Evolutionary conservation across 1,140 invertebrate genomes (phyloP).

Genomic region (Yoshiicerus persimilis): DNA sequence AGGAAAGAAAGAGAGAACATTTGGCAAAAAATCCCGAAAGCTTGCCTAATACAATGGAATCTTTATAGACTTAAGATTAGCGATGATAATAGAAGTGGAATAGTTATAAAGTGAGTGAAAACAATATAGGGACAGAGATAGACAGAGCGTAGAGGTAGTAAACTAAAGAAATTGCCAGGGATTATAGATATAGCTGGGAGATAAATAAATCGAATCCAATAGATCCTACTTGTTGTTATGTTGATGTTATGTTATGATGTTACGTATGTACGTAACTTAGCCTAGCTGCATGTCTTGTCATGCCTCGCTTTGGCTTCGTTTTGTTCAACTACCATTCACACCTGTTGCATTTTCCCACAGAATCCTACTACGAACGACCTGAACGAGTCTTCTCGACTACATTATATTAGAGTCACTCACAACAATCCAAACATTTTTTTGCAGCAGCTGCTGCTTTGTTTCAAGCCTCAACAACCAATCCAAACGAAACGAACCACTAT

Average conservation of each 20-base stretch:
- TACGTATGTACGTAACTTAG: not conserved
- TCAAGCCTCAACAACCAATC: not conserved
- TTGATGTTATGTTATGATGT: not conserved
- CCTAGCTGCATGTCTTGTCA: not conserved
- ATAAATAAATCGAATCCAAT: slow-evolving; percentile 13
- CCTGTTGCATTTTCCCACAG: slow-evolving; percentile 46
- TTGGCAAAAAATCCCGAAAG: not conserved
- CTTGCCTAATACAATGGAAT: slow-evolving; percentile 17
- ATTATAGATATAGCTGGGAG: slow-evolving; percentile 5
- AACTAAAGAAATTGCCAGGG: not conserved
- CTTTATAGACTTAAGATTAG: not conserved
- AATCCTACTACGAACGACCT: not conserved
- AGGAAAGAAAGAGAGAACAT: not conserved
- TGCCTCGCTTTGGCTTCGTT: slow-evolving; percentile 1
- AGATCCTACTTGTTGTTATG: slow-evolving; percentile 14
- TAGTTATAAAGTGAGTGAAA: not conserved
- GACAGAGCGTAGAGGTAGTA: not conserved
- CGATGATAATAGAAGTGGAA: no score
- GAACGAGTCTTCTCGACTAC: not conserved
- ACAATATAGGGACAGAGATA: not conserved
- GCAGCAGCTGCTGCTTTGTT: slow-evolving; percentile 23
- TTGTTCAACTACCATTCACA: slow-evolving; percentile 37
- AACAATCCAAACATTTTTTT: slow-evolving; percentile 7
- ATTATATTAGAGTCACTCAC: not conserved
- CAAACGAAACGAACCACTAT: not conserved